Percentiles rank a stretch among this genome's conserved stretches.
These are phyloP conservation scores for Acanthornis magna DNA, from an alignment of 2,797 vertebrate species.

Conservation along the genomic window DNA sequence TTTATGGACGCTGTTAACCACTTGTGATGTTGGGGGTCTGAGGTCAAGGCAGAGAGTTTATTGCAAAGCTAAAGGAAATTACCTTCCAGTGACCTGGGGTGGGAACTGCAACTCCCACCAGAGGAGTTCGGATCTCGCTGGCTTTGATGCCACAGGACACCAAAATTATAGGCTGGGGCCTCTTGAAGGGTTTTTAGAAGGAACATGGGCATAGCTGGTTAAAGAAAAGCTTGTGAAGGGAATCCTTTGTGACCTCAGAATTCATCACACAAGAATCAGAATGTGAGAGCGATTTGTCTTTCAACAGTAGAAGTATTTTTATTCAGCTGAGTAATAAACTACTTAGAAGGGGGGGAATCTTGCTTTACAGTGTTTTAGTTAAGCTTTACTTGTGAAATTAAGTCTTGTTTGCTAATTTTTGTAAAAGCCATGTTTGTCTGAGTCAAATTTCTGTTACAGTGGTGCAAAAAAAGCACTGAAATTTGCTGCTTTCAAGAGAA, in stretches of 20 bases:
- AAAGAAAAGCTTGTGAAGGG: neutral
- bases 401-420: conserved; percentile 30
- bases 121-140: neutral
- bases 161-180: neutral
- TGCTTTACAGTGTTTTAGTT: conserved; percentile 14
- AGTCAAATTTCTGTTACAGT: neutral
- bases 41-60: conserved; percentile 44
- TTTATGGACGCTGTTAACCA: conserved; percentile 44
- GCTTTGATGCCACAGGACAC: neutral
- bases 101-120: neutral
- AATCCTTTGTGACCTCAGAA: conserved; percentile 1
- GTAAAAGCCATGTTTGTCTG: neutral
- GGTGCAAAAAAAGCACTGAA: neutral
- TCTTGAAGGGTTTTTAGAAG: neutral
- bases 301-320: conserved; percentile 21
- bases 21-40: neutral
- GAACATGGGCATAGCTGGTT: neutral
- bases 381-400: conserved; percentile 6
- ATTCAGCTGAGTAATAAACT: conserved; percentile 46
- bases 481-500: neutral
- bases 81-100: neutral
- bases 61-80: conserved; percentile 59
- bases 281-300: conserved; percentile 45
- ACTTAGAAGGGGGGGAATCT: neutral
- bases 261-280: conserved; percentile 13